Base-by-base conservation (phyloP, 2,113 vertebrate species). In the Varanus salvator region DNA sequence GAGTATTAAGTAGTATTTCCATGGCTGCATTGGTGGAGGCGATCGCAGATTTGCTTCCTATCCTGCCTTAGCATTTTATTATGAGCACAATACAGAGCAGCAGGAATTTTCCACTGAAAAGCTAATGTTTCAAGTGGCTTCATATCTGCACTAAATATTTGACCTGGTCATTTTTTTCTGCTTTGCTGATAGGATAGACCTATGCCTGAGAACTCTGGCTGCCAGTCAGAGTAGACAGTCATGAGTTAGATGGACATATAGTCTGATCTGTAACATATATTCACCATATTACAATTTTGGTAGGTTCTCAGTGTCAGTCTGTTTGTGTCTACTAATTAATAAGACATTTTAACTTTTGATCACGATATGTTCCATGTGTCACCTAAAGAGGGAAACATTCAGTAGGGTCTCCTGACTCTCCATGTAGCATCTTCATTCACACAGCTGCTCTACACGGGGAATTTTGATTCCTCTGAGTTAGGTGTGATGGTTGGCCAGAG, bases 1-100 rank as follows among this genome's bases (percentile, higher is more conserved):
- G 90, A 91, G 93, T 92, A 94, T 94, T 94, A 94, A 95, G 77
- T 75, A 85, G 92, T 92, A 94, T 94, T 86, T 23, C 8, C 21
- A 48, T 72, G 54, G 31, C 57, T 77, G 14, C 3, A 25, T 83
- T 85, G 88, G 4, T 21, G 48, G 19, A 85, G 48, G 69, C 17
- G 38, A 8, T 17, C 21, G 57, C 8, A 44, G 48, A 77, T 7
- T n/a, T 66, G 34, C 12, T 64, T 87, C 44, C 27, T 3, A 38
- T 87, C 44, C 27, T 3, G 27, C 38, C 12, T 31, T 50, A 21
- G 21, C 52, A 17, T 78, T 54, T 84, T 69, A 54, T n/a, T 7
- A 77, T 50, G 74, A 34, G 44, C 12, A 21, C 21, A 68, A 31
- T 6, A 29, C 17, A 52, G 31, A 68, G 14, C 12, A 66, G 69